A percentile compares a stretch with the other conserved stretches of the same genome.
Evolutionary conservation across 2,113 vertebrate species (phyloP).

Genomic region (Xyrauchen texanus): DNA sequence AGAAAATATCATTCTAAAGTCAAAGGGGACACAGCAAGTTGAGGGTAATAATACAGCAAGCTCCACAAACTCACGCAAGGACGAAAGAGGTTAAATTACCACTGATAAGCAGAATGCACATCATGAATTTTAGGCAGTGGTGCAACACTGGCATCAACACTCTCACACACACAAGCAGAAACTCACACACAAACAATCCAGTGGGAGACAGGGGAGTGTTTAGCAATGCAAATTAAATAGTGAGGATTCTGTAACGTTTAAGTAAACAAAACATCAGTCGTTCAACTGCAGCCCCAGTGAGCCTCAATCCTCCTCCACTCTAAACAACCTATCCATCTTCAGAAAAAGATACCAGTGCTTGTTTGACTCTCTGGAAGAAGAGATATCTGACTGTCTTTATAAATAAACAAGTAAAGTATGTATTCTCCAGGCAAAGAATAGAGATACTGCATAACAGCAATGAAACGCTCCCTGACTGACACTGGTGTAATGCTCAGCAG

Average conservation of each 20-base stretch:
- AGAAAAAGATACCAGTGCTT: constrained; percentile 1
- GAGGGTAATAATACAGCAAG: constrained; percentile 5
- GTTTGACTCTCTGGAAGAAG: constrained; percentile 2
- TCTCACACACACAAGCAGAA: neutral
- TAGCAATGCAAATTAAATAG: constrained; percentile 42
- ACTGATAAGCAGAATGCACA: constrained; percentile 8
- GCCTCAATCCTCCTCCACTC: constrained; percentile 6
- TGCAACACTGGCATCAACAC: neutral
- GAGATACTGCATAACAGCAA: constrained; percentile 20
- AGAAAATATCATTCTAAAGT: constrained; percentile 16
- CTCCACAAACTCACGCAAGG: constrained; percentile 26
- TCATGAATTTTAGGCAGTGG: constrained; percentile 15
- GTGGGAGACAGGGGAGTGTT: constrained; percentile 4
- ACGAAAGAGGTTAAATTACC: constrained; percentile 22
- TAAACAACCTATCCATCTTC: neutral
- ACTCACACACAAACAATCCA: neutral
- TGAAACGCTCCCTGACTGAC: constrained; percentile 19
- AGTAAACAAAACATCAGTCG: constrained; percentile 39
- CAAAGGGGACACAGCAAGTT: constrained; percentile 5
- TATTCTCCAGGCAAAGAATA: constrained; percentile 11
- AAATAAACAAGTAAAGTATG: constrained; percentile 41
- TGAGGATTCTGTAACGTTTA: constrained; percentile 36
- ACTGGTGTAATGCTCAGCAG: constrained; percentile 2
- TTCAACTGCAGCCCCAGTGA: constrained; percentile 5
- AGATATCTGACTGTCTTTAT: constrained; percentile 32